Evolutionary conservation across 92 coral and sea anemone species (phyloP), one percentile per base, ranked within the genome.

Genomic region (Parazoanthus atlanticus): DNA sequence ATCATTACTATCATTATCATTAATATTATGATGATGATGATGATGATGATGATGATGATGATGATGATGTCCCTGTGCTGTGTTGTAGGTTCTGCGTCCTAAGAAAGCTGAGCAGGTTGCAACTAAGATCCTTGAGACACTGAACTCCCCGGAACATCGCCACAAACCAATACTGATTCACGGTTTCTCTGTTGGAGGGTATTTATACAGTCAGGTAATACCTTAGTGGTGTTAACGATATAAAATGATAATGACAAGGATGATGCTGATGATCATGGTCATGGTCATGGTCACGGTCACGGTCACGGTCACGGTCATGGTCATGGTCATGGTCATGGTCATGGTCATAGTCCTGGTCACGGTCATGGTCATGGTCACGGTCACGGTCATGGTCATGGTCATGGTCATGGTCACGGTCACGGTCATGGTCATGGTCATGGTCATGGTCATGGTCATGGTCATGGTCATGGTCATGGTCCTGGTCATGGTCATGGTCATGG

Each of bases 151-250:
- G 1, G 93, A 90, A 69, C 92, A 93, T 74, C 74, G 86, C 17
- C 40, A 92, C 56, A 88, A 91, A 74, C 98, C 98, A 11, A 89
- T 96, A 41, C 46, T 96, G 0, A 84, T 95, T 73, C 99, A 96
- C 83, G 99, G 98, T 25, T 95, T 96, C 67, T 96, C 98, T 28
- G 99, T 96, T 41, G 99, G 99, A 2, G 98, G 99, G 3, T 96
- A 95, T 86, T 86, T 96, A 33, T 96, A 96, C 91, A 88, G 95
- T 77, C 86, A 82, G 86, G 86, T 82, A 82, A 36, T 7, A 73
- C 38, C 1, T 30, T 29, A 73, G 11, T 10, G 19, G 15, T 31
- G 19, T 34, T 8, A 16, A 23, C 16, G 11, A 13, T 17, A 46
- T 46, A 11, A 1, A 26, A n/a, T 21, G 29, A 11, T 46, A 46